Evolutionary conservation across 2,888 invertebrate genomes (phyloP).

Genomic region (Tridacna gigas): DNA sequence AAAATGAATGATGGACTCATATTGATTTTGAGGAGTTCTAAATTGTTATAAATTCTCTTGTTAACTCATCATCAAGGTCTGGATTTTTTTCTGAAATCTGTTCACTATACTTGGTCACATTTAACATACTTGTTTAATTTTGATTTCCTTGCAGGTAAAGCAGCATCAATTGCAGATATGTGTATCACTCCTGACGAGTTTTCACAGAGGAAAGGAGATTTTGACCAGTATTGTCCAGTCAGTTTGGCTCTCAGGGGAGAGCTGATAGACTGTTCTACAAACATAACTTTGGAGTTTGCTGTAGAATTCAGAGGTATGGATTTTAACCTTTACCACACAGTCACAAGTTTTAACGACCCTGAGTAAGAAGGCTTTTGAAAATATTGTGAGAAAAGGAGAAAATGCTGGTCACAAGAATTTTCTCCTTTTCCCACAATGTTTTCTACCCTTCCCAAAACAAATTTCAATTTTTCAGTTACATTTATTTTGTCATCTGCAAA

Average conservation of each 20-base stretch:
- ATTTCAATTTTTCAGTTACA: background rate
- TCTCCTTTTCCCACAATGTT: background rate
- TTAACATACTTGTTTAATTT: background rate
- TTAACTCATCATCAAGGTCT: no score
- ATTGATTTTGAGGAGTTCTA: no score
- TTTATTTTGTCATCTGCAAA: background rate
- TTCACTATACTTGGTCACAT: no score
- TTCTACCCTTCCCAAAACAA: no score
- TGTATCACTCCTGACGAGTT: conserved; percentile 85
- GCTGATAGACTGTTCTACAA: conserved; percentile 83
- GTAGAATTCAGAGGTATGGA: conserved; percentile 84
- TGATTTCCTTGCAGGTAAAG: conserved; percentile 75
- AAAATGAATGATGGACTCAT: no score
- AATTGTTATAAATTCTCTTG: no score
- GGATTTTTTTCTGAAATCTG: no score
- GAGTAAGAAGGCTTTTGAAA: background rate
- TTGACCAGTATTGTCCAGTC: conserved; percentile 85
- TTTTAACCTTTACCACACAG: background rate
- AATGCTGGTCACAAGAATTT: background rate
- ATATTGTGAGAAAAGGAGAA: background rate
- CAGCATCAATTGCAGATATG: conserved; percentile 84
- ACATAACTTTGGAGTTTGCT: conserved; percentile 79
- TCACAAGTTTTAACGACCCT: background rate
- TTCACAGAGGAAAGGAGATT: conserved; percentile 82
- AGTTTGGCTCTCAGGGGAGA: conserved; percentile 82